Base-by-base conservation (phyloP, 2,113 vertebrate species). In the Corythornis vintsioides region DNA sequence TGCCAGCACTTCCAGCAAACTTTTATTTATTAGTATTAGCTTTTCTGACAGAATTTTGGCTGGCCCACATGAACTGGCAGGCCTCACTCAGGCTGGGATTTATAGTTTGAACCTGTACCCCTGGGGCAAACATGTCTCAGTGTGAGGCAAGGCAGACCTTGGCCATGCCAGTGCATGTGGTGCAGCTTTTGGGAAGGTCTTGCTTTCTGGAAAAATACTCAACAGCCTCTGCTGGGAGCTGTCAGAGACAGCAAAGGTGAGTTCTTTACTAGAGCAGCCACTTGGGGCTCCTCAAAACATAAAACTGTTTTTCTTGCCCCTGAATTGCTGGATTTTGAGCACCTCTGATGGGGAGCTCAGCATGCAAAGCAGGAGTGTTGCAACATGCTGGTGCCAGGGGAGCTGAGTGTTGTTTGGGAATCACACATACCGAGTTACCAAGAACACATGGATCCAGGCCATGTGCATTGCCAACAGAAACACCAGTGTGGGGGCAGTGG, bases 91-190 rank as follows among this genome's bases (percentile, higher is more conserved):
- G 57, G 52, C 63, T 87, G 78, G 40, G 70, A 86, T 76, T 93
- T 91, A 57, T 42, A 48, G 56, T 74, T 86, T 60, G 43, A 69
- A 43, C 35, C 0, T 8, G 21, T 77, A 59, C 12, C 87, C 66
- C 55, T 56, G 81, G 33, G 87, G 78, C 63, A 87, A 81, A 59
- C 0, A 0, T 43, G 57, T 71, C 66, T 59, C 2, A 1, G 21
- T 2, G 8, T 72, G 71, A 89, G 53, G 59, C 69, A 78, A 63
- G 71, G 74, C 29, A 78, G 82, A 84, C 15, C 50, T 75, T 0
- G 0, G 38, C 48, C 0, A 0, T 74, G 60, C 43, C 66, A 48
- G 53, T 2, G 0, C 45, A 21, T 45, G 66, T 0, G 1, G 76
- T 66, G 42, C 57, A n/a, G 65, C 70, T 8, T 20, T 66, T 22